Evolutionary conservation across 2,797 vertebrate species (phyloP).

Genomic region (Thunnus albacares): DNA sequence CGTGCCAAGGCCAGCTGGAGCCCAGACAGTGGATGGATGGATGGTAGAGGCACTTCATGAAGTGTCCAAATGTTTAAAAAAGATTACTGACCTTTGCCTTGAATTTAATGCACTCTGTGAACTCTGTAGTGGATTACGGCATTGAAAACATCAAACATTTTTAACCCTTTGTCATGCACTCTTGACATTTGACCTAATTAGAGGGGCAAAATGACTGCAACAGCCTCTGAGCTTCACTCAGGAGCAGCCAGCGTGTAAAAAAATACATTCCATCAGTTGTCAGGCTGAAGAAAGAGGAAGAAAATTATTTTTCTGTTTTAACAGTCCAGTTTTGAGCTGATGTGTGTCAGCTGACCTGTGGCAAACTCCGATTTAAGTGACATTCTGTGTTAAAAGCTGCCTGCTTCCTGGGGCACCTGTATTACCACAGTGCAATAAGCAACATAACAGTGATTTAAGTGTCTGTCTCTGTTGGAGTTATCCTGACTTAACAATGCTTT

Average conservation of each 20-base stretch:
- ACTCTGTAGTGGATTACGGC: not conserved
- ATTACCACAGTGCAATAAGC: slow-evolving; percentile 29
- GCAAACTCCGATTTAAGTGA: not conserved
- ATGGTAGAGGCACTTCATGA: too few relatives aligned
- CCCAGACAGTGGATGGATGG: not conserved
- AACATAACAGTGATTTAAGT: slow-evolving; percentile 35
- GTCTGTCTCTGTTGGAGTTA: slow-evolving; percentile 36
- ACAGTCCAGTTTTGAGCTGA: not conserved
- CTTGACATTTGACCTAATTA: slow-evolving; percentile 25
- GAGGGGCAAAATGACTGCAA: not conserved
- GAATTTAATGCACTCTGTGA: not conserved
- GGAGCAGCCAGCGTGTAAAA: not conserved
- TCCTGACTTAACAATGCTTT: slow-evolving; percentile 21
- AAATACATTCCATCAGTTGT: not conserved
- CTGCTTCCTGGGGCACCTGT: not conserved
- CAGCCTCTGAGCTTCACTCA: not conserved
- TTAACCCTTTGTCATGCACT: not conserved
- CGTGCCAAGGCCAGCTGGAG: not conserved
- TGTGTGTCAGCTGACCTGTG: not conserved
- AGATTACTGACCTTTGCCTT: not conserved
- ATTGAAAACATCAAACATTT: slow-evolving; percentile 15
- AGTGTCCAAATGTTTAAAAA: not conserved
- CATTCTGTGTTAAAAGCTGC: slow-evolving; percentile 13
- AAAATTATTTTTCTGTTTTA: not conserved
- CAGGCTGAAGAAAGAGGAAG: not conserved